A percentile compares a stretch with the other conserved stretches of the same genome.
Conservation (phyloP, 2,113 vertebrate species). For the Centropristis striata region DNA sequence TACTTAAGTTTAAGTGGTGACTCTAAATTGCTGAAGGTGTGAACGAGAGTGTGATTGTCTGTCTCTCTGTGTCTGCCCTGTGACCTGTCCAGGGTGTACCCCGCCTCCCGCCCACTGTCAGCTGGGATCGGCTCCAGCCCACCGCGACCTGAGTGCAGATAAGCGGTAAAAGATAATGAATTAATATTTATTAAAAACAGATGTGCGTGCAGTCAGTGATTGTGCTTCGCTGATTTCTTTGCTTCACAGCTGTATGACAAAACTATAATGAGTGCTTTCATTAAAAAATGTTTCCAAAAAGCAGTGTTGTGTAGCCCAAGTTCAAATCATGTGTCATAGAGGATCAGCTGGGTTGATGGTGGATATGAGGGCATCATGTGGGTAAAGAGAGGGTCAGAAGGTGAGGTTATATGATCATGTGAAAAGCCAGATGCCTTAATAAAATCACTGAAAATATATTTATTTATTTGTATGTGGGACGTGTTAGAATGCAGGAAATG, state of each 20-base stretch:
- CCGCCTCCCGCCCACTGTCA: no score
- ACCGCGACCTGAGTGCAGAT: no score
- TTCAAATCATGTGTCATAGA: conserved; percentile 12
- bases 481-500: background rate
- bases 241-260: conserved; percentile 1
- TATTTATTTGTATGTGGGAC: background rate
- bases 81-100: no score
- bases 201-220: conserved; percentile 37
- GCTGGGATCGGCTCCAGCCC: no score
- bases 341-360: conserved; percentile 23
- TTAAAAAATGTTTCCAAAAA: conserved; percentile 10
- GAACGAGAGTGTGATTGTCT: no score
- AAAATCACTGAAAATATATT: background rate
- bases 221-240: conserved; percentile 6
- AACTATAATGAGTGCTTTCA: background rate
- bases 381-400: conserved; percentile 6
- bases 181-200: conserved; percentile 46
- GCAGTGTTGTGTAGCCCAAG: background rate
- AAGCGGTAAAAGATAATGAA: no score
- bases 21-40: no score
- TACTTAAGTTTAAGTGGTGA: no score
- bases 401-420: conserved; percentile 20
- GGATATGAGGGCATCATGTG: conserved; percentile 19
- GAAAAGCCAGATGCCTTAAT: background rate
- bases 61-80: no score